A percentile compares a stretch with the other conserved stretches of the same genome.
Conservation (phyloP, 2,888 invertebrate genomes). For the Pristionchus entomophagus region DNA sequence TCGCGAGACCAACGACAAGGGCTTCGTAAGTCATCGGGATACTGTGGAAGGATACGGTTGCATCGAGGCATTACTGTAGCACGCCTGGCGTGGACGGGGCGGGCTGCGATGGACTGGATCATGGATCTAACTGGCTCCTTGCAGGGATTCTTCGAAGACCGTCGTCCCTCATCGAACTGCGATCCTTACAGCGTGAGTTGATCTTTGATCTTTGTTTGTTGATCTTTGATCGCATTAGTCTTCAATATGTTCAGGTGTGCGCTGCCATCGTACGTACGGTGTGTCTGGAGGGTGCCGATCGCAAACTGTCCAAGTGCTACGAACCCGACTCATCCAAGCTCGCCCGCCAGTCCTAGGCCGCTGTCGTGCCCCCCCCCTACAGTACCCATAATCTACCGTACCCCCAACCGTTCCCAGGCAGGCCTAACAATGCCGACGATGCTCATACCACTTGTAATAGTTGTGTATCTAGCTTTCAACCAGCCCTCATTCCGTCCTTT, state of each 20-base stretch:
- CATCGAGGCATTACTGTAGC: neutral
- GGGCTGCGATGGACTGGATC: too few relatives aligned
- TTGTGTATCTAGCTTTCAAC: too few relatives aligned
- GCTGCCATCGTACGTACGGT: constrained; percentile 73
- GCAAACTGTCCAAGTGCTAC: constrained; percentile 70
- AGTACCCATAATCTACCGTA: too few relatives aligned
- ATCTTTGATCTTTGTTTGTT: too few relatives aligned
- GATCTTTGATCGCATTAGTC: too few relatives aligned
- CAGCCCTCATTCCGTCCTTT: too few relatives aligned
- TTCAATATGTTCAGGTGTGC: too few relatives aligned
- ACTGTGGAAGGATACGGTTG: neutral
- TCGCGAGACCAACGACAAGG: constrained; percentile 74
- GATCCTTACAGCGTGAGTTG: constrained; percentile 75
- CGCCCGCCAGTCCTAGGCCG: neutral
- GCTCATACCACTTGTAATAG: too few relatives aligned
- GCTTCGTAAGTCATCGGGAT: constrained; percentile 59
- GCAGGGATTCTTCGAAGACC: constrained; percentile 76
- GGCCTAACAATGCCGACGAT: neutral
- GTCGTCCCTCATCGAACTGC: constrained; percentile 76
- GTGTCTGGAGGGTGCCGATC: constrained; percentile 67
- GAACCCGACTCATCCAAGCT: constrained; percentile 29
- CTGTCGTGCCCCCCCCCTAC: neutral
- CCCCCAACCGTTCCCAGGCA: too few relatives aligned
- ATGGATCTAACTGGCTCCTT: constrained; percentile 31
- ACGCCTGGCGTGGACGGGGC: too few relatives aligned